Percentiles rank a stretch among this genome's conserved stretches.
Conservation (phyloP, 2,797 vertebrate species). For the Lacerta agilis region DNA sequence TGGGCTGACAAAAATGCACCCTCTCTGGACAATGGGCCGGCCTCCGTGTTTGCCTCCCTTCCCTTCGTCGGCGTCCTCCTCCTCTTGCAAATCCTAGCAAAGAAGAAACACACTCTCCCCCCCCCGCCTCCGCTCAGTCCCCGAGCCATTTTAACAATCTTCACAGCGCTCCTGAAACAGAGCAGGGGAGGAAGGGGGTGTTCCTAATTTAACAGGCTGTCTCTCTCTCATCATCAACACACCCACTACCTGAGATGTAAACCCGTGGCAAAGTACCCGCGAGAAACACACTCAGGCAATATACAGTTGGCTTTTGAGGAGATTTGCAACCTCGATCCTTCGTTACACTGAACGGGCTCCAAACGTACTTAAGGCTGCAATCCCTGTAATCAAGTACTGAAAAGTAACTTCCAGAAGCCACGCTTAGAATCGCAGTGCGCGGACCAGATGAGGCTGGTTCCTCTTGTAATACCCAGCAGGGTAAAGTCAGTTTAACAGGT, state of each 20-base stretch:
- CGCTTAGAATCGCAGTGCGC: not conserved
- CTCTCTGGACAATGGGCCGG: constrained; percentile 91
- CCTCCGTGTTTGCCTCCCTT: constrained; percentile 75
- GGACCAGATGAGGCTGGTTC: not conserved
- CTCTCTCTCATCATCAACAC: not conserved
- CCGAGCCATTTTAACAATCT: not conserved
- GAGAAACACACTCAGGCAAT: no score
- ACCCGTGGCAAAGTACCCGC: no score
- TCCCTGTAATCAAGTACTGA: not conserved
- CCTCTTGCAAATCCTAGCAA: constrained; percentile 56
- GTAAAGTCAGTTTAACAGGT: not conserved
- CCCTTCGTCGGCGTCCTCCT: constrained; percentile 71
- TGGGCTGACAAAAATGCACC: constrained; percentile 91
- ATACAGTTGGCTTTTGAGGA: no score
- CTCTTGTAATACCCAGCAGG: no score
- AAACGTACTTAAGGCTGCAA: not conserved
- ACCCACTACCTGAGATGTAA: not conserved
- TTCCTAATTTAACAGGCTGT: not conserved
- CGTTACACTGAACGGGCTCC: not conserved
- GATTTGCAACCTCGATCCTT: not conserved
- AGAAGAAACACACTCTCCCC: not conserved
- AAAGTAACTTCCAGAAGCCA: not conserved
- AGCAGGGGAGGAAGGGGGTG: not conserved
- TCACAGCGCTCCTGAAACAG: not conserved
- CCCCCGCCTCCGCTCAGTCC: not conserved